phyloP scores from a whole-genome alignment of 2,888 invertebrate species.

The Bimastos eiseni region DNA sequence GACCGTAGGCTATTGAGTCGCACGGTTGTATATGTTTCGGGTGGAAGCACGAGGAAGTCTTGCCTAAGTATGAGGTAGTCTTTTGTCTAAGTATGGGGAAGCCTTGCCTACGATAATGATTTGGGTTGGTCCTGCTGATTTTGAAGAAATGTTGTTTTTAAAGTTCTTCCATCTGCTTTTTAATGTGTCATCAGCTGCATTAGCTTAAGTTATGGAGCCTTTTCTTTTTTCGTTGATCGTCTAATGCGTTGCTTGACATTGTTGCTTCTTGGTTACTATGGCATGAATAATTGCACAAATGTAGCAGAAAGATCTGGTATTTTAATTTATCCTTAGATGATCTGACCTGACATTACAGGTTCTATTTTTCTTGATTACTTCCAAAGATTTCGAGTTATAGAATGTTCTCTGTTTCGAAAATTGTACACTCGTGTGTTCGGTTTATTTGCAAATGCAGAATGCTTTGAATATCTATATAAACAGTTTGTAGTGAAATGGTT shows the following conservation, averaged over 20 bases:
- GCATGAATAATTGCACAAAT: background rate
- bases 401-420: background rate
- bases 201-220: background rate
- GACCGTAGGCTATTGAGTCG: background rate
- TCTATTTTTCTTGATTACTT: no score
- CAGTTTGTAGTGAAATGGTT: background rate
- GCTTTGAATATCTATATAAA: background rate
- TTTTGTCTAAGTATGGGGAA: no score
- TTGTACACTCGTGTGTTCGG: background rate
- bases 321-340: background rate
- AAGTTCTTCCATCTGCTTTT: background rate
- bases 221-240: background rate
- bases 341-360: background rate
- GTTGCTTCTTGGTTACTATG: background rate
- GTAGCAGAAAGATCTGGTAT: background rate
- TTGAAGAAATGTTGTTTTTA: background rate
- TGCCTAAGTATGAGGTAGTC: no score
- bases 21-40: background rate
- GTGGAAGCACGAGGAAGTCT: background rate
- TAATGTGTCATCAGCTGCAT: background rate
- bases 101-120: background rate
- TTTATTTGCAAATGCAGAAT: background rate
- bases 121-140: background rate
- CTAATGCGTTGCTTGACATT: background rate
- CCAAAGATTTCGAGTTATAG: background rate